Evolutionary conservation across 2,888 invertebrate species (phyloP).

Genomic region (Brachylomia viminalis): DNA sequence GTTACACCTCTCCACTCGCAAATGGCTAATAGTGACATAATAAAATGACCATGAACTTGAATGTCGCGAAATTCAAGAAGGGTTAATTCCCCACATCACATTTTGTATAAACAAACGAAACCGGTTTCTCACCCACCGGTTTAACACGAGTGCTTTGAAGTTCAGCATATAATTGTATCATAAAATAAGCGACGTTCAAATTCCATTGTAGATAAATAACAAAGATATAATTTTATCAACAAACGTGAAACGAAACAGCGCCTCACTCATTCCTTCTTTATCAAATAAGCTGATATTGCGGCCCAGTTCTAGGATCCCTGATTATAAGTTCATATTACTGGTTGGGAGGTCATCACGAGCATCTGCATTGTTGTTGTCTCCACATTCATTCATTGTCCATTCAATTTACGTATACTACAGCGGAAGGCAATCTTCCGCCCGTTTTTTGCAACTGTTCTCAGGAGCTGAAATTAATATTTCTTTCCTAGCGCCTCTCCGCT

Average conservation of each 20-base stretch:
- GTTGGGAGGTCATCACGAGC: conserved; percentile 58
- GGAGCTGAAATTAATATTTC: conserved; percentile 61
- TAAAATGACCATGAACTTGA: conserved; percentile 63
- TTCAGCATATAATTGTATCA: conserved; percentile 36
- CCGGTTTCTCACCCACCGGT: conserved; percentile 30
- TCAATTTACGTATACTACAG: conserved; percentile 65
- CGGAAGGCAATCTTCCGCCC: conserved; percentile 68
- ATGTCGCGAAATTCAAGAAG: conserved; percentile 43
- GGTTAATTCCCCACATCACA: conserved; percentile 29
- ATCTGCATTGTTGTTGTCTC: conserved; percentile 58
- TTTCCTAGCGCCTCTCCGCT: conserved; percentile 58
- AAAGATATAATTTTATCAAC: conserved; percentile 50
- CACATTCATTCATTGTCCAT: conserved; percentile 58
- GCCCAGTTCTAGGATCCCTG: conserved; percentile 59
- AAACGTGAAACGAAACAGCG: conserved; percentile 41
- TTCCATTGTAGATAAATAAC: conserved; percentile 48
- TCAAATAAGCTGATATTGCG: conserved; percentile 55
- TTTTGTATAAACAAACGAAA: conserved; percentile 35
- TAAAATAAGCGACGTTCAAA: conserved; percentile 26
- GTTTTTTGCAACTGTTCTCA: conserved; percentile 66
- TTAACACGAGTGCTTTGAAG: conserved; percentile 31
- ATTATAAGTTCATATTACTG: conserved; percentile 57
- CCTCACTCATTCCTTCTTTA: conserved; percentile 53
- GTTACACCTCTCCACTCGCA: conserved; percentile 21
- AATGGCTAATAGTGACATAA: conserved; percentile 48